Conservation (phyloP, 2,797 vertebrate species). For the Tamandua tetradactyla region DNA sequence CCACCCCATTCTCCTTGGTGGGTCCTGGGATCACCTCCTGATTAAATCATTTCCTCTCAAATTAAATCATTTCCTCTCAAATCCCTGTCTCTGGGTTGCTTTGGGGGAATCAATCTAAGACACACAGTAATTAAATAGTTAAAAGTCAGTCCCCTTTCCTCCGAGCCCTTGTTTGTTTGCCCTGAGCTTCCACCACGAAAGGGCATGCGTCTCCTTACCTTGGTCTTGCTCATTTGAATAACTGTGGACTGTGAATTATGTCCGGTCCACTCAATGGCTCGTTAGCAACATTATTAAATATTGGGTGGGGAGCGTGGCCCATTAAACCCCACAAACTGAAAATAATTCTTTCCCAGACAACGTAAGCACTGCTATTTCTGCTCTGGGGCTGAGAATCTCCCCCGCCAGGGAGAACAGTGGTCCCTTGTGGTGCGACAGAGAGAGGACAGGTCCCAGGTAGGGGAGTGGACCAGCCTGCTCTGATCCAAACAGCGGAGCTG, state of each 20-base stretch:
- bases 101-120: background rate
- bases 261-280: background rate
- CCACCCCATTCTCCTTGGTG: background rate
- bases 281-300: constrained; percentile 26
- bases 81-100: background rate
- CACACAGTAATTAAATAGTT: background rate
- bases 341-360: background rate
- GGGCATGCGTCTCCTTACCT: rapidly evolving
- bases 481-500: background rate
- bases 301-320: background rate
- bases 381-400: background rate
- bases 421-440: rapidly evolving
- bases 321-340: background rate
- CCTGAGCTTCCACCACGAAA: background rate
- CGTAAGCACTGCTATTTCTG: background rate
- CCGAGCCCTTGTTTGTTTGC: background rate
- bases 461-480: background rate
- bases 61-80: background rate
- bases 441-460: rapidly evolving
- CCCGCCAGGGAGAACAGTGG: background rate
- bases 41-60: background rate
- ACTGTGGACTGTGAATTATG: background rate
- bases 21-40: background rate
- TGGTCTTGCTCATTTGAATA: background rate
- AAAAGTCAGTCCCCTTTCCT: background rate